Evolutionary conservation across 2,888 invertebrate species (phyloP).

Genomic region (Tortrix viridana): DNA sequence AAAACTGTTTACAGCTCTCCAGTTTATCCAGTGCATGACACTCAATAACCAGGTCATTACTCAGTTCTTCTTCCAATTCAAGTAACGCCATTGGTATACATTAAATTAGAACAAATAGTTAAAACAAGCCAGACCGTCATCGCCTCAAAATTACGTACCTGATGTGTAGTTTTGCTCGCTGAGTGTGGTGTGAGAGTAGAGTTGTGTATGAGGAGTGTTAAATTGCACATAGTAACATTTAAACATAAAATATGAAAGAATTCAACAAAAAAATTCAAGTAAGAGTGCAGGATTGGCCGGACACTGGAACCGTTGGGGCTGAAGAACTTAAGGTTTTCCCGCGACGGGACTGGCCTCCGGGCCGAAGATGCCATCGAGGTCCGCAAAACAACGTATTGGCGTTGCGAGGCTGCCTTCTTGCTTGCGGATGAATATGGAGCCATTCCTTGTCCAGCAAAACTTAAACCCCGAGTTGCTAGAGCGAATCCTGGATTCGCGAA

Average conservation of each 20-base stretch:
- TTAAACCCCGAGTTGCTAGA: not conserved
- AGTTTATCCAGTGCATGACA: not conserved
- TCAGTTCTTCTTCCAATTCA: conserved; percentile 1
- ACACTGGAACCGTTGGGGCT: not conserved
- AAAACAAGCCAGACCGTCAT: not conserved
- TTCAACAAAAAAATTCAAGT: not conserved
- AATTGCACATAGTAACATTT: not conserved
- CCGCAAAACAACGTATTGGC: not conserved
- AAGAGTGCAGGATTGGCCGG: not conserved
- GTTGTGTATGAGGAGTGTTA: conserved; percentile 1
- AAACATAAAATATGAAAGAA: not conserved
- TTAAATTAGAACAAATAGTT: not conserved
- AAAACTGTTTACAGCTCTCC: not conserved
- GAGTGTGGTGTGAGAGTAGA: not conserved
- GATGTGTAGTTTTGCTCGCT: not conserved
- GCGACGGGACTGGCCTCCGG: not conserved
- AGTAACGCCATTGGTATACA: not conserved
- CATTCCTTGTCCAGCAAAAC: not conserved
- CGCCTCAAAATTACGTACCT: not conserved
- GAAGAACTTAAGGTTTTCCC: not conserved
- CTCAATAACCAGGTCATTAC: not conserved
- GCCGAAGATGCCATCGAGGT: not conserved
- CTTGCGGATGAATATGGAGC: not conserved
- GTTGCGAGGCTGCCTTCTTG: not conserved
- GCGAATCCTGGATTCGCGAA: not conserved